Evolutionary conservation across 2,888 invertebrate species (phyloP).

Genomic region (Chorisops tibialis): DNA sequence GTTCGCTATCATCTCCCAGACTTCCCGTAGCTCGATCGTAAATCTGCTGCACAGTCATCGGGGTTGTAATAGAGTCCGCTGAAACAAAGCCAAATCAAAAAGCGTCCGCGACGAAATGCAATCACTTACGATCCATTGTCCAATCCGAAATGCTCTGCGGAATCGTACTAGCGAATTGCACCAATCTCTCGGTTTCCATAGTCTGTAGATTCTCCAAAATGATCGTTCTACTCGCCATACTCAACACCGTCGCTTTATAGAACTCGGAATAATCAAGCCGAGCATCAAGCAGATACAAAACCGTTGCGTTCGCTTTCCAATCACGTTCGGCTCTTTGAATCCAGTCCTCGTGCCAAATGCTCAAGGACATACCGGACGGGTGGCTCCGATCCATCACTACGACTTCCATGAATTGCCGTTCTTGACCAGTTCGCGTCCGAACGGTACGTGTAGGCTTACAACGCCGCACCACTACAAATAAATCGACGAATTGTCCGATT

Average conservation of each 20-base stretch:
- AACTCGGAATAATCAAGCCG: conserved; percentile 60
- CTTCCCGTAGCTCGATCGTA: conserved; percentile 51
- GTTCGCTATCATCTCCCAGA: conserved; percentile 50
- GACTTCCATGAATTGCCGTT: conserved; percentile 61
- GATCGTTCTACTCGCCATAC: conserved; percentile 57
- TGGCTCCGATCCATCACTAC: conserved; percentile 63
- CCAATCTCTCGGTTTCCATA: conserved; percentile 59
- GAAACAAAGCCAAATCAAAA: conserved; percentile 29
- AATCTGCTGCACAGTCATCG: conserved; percentile 61
- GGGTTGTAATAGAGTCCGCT: conserved; percentile 57
- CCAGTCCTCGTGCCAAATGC: conserved; percentile 66
- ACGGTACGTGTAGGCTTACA: conserved; percentile 62
- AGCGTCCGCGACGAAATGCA: background rate
- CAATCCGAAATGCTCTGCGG: conserved; percentile 42
- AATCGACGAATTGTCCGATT: conserved; percentile 55
- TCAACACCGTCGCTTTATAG: conserved; percentile 54
- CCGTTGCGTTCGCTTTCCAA: conserved; percentile 68
- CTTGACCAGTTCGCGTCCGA: conserved; percentile 57
- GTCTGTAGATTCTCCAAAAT: conserved; percentile 72
- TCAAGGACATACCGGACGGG: conserved; percentile 59
- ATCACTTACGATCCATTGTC: conserved; percentile 51
- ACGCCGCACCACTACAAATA: conserved; percentile 66
- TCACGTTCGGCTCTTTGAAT: conserved; percentile 57
- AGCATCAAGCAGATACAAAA: conserved; percentile 69
- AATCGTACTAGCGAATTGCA: conserved; percentile 54